Conservation (phyloP, 2,888 invertebrate species). For the Meta bourneti region DNA sequence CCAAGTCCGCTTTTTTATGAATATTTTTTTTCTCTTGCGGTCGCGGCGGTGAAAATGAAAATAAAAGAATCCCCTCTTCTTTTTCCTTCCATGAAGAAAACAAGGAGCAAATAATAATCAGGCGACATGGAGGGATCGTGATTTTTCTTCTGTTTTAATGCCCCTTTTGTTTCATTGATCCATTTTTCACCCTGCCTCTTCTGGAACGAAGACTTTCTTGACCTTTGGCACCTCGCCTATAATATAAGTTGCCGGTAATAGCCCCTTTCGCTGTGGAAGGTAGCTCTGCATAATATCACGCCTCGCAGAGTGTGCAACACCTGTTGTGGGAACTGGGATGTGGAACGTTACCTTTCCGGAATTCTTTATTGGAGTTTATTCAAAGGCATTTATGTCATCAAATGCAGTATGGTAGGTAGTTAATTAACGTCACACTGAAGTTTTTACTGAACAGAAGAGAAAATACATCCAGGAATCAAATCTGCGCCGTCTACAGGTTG, state of each 20-base stretch:
- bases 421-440: no score
- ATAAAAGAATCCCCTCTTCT: neutral
- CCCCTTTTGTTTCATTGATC: slow-evolving; percentile 66
- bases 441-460: no score
- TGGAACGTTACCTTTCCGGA: neutral
- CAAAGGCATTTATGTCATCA: no score
- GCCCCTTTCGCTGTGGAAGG: neutral
- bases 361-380: no score
- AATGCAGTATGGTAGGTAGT: no score
- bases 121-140: slow-evolving; percentile 35
- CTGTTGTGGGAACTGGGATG: slow-evolving; percentile 4
- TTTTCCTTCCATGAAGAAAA: slow-evolving; percentile 26
- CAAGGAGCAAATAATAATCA: slow-evolving; percentile 69
- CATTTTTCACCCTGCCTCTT: slow-evolving; percentile 61
- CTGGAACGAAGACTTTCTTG: slow-evolving; percentile 19
- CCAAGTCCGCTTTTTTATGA: neutral
- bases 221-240: slow-evolving; percentile 23
- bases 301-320: neutral
- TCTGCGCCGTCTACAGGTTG: no score
- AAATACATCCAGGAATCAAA: no score
- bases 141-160: slow-evolving; percentile 57
- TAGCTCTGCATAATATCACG: slow-evolving; percentile 44
- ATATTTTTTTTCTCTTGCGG: no score
- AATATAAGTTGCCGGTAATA: slow-evolving; percentile 28
- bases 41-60: neutral